Percentiles rank a stretch among this genome's conserved stretches.
These are phyloP conservation scores for Aproaerema taeniolella DNA, from an alignment of 2,888 invertebrate species.

Conservation along the genomic window DNA sequence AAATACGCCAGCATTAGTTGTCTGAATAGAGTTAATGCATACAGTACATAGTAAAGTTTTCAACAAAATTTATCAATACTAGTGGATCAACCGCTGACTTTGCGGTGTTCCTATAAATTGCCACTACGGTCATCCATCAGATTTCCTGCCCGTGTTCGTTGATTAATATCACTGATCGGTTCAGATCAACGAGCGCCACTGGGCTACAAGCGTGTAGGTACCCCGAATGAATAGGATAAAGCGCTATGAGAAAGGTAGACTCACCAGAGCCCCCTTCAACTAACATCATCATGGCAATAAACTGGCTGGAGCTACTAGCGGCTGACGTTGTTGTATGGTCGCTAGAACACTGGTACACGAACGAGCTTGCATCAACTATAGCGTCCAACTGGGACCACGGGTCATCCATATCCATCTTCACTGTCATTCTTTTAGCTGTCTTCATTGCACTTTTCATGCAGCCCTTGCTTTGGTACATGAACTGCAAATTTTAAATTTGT, in stretches of 20 bases:
- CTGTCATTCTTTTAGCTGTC: constrained; percentile 37
- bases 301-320: constrained; percentile 72
- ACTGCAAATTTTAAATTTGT: constrained; percentile 30
- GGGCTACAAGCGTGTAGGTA: too few species aligned
- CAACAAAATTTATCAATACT: too few species aligned
- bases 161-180: too few species aligned
- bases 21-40: too few species aligned
- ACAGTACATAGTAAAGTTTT: too few species aligned
- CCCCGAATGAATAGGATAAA: not conserved
- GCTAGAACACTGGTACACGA: constrained; percentile 32
- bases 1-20: too few species aligned
- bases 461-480: constrained; percentile 37
- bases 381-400: constrained; percentile 38
- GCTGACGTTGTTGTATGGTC: constrained; percentile 64
- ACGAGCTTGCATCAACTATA: constrained; percentile 33
- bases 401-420: constrained; percentile 36
- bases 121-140: too few species aligned
- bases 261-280: constrained; percentile 67
- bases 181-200: too few species aligned
- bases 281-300: constrained; percentile 72
- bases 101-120: too few species aligned
- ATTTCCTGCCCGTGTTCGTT: too few species aligned
- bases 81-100: too few species aligned
- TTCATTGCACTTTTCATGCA: constrained; percentile 40
- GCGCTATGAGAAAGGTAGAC: not conserved